These are phyloP conservation scores for Agriopis leucophaearia DNA, from an alignment of 2,888 invertebrate species.

Conservation along the genomic window DNA sequence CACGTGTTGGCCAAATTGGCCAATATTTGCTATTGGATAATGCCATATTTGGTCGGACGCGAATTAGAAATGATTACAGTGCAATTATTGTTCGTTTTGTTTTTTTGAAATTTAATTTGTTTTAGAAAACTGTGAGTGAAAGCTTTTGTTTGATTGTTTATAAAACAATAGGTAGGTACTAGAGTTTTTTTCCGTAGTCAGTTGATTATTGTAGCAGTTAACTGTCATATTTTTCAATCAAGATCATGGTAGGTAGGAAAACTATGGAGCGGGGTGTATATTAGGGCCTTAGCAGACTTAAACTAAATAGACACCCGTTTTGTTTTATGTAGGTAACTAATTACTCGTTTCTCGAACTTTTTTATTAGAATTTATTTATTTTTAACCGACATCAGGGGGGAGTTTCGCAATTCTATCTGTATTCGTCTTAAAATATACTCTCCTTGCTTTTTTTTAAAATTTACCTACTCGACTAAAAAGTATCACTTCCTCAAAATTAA, in stretches of 20 bases:
- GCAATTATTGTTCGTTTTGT: constrained; percentile 23
- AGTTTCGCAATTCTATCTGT: no score
- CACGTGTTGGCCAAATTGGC: constrained; percentile 32
- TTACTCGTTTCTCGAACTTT: neutral
- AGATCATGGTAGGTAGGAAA: no score
- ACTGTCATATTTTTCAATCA: no score
- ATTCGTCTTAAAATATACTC: neutral
- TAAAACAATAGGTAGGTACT: neutral
- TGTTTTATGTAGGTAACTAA: neutral
- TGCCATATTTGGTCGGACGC: constrained; percentile 23
- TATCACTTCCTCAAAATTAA: neutral
- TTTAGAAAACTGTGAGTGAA: constrained; percentile 10
- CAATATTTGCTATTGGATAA: constrained; percentile 35
- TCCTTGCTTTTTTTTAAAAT: neutral
- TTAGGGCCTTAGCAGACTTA: no score
- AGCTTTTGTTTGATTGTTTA: neutral
- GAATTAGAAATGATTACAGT: constrained; percentile 26
- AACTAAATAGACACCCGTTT: neutral
- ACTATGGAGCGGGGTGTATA: no score
- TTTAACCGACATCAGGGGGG: no score
- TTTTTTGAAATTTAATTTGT: constrained; percentile 15
- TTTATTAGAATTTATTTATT: neutral
- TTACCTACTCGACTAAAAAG: neutral
- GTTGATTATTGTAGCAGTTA: no score
- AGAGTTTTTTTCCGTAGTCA: neutral